phyloP scores from a whole-genome alignment of 2,113 vertebrate species.

The Cariama cristata region DNA sequence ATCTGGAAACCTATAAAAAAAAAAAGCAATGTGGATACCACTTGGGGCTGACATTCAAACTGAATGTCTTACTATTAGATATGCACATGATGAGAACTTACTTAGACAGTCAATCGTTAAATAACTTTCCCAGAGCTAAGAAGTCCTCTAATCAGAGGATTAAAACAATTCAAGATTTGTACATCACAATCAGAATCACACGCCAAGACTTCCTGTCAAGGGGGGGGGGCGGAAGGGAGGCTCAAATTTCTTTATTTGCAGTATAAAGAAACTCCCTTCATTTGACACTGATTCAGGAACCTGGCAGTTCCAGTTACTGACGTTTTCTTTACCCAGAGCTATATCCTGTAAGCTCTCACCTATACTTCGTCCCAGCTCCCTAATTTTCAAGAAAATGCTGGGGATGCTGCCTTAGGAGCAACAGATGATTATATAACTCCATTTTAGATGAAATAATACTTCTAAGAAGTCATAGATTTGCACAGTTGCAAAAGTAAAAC shows the following conservation, averaged over 20 bases:
- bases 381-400: not conserved
- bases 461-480: not conserved
- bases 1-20: not conserved
- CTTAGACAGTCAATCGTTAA: not conserved
- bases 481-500: not conserved
- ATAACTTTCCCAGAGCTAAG: not conserved
- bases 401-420: not conserved
- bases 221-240: not conserved
- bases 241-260: not conserved
- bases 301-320: not conserved
- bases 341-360: not conserved
- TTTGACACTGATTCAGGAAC: not conserved
- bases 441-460: not conserved
- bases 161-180: not conserved
- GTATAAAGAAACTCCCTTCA: not conserved
- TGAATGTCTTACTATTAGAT: not conserved
- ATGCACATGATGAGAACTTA: not conserved
- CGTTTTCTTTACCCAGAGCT: not conserved
- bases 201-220: not conserved
- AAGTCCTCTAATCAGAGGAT: not conserved
- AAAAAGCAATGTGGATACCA: not conserved
- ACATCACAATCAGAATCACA: not conserved
- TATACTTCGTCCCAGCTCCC: not conserved
- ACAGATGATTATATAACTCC: not conserved
- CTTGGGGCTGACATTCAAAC: not conserved